A percentile compares a stretch with the other conserved stretches of the same genome.
phyloP scores from a whole-genome alignment of 2,888 invertebrate species.

The Dicyrtoma fusca region DNA sequence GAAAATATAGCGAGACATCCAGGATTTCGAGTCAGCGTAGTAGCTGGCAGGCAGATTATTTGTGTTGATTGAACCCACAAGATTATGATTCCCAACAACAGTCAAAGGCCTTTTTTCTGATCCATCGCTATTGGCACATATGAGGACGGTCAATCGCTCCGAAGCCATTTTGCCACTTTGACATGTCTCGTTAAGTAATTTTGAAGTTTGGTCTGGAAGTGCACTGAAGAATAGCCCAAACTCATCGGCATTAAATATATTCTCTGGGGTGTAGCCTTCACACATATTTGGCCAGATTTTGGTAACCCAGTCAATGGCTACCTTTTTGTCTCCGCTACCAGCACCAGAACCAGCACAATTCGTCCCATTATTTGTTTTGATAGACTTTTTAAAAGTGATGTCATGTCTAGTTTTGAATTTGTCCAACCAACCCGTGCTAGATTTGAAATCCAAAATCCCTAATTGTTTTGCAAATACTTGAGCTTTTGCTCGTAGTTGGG shows the following conservation, averaged over 20 bases:
- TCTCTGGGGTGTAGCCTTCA: constrained; percentile 30
- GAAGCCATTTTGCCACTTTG: constrained; percentile 41
- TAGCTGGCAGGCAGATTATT: constrained; percentile 51
- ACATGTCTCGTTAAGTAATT: constrained; percentile 41
- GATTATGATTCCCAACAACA: constrained; percentile 39
- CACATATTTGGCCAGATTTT: constrained; percentile 48
- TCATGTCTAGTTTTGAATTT: constrained; percentile 56
- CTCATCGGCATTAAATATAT: constrained; percentile 47
- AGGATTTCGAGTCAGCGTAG: constrained; percentile 55
- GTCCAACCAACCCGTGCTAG: constrained; percentile 57
- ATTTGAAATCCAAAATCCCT: constrained; percentile 48
- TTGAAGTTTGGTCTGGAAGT: constrained; percentile 36
- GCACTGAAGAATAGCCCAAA: constrained; percentile 42
- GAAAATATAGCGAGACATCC: constrained; percentile 58
- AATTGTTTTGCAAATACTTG: constrained; percentile 39
- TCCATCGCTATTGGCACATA: constrained; percentile 44
- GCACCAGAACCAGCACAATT: no score
- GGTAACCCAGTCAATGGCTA: constrained; percentile 55
- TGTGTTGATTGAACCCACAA: constrained; percentile 27
- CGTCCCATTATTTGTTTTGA: constrained; percentile 53
- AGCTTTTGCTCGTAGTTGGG: constrained; percentile 44
- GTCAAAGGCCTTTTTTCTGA: constrained; percentile 41
- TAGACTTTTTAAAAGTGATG: constrained; percentile 46
- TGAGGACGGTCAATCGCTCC: constrained; percentile 42
- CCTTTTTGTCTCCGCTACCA: constrained; percentile 38